These are phyloP conservation scores for Drosophila watanabei DNA, from an alignment of 1,140 invertebrate species.

Conservation along the genomic window DNA sequence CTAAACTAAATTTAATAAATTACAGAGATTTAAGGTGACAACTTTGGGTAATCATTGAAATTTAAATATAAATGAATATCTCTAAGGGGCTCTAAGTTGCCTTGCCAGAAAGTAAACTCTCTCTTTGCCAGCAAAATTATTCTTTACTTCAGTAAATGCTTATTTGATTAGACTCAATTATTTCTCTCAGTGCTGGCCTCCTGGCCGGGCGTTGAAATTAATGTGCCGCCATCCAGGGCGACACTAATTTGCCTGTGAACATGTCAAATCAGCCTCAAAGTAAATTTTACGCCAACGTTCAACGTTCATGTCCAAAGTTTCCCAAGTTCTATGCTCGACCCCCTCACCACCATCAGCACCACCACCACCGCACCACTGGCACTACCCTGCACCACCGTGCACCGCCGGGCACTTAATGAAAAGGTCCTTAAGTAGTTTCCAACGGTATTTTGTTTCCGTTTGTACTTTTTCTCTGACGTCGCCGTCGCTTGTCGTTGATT, in stretches of 20 bases:
- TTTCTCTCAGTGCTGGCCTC: constrained; percentile 18
- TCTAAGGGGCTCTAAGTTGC: too few species aligned
- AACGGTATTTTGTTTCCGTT: constrained; percentile 84
- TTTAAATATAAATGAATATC: too few species aligned
- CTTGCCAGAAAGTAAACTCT: neutral
- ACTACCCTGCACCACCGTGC: constrained; percentile 4
- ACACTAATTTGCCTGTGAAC: constrained; percentile 84
- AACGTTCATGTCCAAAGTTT: constrained; percentile 31
- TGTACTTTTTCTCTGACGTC: constrained; percentile 72
- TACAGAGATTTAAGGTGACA: too few species aligned
- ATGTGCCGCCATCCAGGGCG: constrained; percentile 72
- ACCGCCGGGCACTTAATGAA: constrained; percentile 75
- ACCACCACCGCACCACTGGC: constrained; percentile 2
- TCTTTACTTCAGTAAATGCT: rapidly evolving
- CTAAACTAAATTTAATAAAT: neutral
- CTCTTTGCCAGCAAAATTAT: neutral
- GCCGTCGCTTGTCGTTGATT: constrained; percentile 71
- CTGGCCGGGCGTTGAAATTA: constrained; percentile 67
- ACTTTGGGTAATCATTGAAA: too few species aligned
- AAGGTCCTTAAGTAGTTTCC: constrained; percentile 84
- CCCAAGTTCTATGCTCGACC: constrained; percentile 2
- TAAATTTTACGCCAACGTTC: constrained; percentile 69
- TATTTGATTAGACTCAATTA: rapidly evolving
- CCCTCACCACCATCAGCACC: constrained; percentile 9
- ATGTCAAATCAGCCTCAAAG: constrained; percentile 81